Evolutionary conservation across 1,140 invertebrate genomes (phyloP), one percentile per base, ranked within the genome.

Genomic region (Propsilocerus akamusi): DNA sequence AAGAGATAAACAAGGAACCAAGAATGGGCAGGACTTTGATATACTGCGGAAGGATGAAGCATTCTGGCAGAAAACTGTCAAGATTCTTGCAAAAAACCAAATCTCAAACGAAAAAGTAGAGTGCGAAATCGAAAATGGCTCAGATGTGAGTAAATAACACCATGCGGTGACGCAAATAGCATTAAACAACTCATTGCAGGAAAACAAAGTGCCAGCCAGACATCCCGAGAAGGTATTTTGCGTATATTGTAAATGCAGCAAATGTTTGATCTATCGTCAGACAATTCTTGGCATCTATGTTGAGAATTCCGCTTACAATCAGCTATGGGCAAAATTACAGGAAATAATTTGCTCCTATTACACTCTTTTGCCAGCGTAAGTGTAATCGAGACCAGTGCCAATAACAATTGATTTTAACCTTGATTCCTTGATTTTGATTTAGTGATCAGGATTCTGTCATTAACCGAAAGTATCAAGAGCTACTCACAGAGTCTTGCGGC

Each of bases 241-340:
- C 28, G 61, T 62, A 53, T 64, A 62, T 57, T 65, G 63, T 54
- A 62, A 60, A 55, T 65, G 63, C 54, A 58, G 59, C 53, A 57
- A 63, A 56, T 65, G 63, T 56, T 54, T 63, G 53, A 57, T 63
- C 57, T 65, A 63, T 56, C 61, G 63, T 47, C 61, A 65, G 57
- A 59, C 59, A 49, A 60, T 64, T 28, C 59, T 65, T 54, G 59
- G 57, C 30, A 59, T 64, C 46, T 61, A 63, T 59, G 59, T 62
- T 53, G 63, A 65, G 50, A 61, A 65, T 55, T 63, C 62, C 50
- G 64, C 63, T 52, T 59, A 61, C 54, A 55, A 59, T 26, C 61
- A 63, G 53, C 60, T 64, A 61, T 60, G 64, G 37, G 61, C 62
- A 32, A 61, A 63, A 58, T 49, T 65, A 32, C 55, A 63, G 25